Conservation (phyloP, 1,140 invertebrate species). For the Spodoptera litura region DNA sequence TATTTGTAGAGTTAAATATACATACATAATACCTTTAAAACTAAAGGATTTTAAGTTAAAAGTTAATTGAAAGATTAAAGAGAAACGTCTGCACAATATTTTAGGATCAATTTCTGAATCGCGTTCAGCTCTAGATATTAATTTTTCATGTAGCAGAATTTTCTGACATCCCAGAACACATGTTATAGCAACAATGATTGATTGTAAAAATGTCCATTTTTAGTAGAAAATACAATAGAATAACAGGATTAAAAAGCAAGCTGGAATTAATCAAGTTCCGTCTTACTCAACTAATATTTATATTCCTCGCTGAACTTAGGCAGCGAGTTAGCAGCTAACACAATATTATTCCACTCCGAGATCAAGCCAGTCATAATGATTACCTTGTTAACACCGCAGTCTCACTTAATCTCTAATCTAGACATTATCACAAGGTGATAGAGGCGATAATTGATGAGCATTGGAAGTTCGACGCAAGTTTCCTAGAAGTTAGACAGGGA, state of each 20-base stretch:
- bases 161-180: conserved; percentile 1
- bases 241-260: neutral
- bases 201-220: conserved; percentile 2
- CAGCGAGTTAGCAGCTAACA: conserved; percentile 13
- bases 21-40: no score
- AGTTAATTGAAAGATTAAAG: neutral
- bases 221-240: neutral
- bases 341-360: conserved; percentile 19
- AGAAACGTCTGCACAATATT: neutral
- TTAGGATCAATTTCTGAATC: neutral
- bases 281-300: conserved; percentile 1
- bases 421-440: conserved; percentile 25
- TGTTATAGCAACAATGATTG: neutral
- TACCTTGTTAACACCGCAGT: conserved; percentile 15
- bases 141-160: conserved; percentile 21
- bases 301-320: neutral
- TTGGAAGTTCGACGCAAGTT: conserved; percentile 6
- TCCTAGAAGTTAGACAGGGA: conserved; percentile 41
- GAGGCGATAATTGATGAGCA: conserved; percentile 36
- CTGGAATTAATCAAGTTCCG: conserved; percentile 9
- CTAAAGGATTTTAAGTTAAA: neutral
- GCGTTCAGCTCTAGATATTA: neutral
- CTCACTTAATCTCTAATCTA: conserved; percentile 17
- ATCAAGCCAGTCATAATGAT: conserved; percentile 21
- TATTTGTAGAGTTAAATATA: no score